phyloP scores from a whole-genome alignment of 2,113 vertebrate species.

The Ginglymostoma cirratum region DNA sequence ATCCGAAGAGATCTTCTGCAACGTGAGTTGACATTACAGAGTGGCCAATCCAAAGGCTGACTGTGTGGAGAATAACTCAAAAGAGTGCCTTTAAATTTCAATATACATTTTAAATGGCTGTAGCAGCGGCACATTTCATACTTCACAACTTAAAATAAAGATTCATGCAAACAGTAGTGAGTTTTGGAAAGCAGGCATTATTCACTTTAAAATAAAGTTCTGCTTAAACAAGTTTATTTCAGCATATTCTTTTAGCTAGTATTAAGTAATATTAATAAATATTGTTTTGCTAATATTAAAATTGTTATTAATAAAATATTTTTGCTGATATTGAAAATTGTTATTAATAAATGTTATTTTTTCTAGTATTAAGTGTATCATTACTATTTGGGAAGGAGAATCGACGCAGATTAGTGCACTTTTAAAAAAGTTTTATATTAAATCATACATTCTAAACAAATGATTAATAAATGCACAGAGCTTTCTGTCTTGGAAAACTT shows the following conservation, averaged over 20 bases:
- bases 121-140: not conserved
- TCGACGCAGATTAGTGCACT: not conserved
- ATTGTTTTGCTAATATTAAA: too few species aligned
- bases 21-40: not conserved
- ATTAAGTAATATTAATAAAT: not conserved
- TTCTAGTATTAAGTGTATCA: too few species aligned
- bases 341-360: too few species aligned
- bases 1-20: not conserved
- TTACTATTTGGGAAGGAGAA: not conserved
- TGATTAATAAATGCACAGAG: not conserved
- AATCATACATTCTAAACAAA: not conserved
- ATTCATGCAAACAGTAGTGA: not conserved
- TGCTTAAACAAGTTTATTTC: not conserved
- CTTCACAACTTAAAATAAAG: not conserved
- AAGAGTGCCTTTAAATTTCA: not conserved
- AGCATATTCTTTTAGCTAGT: not conserved
- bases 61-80: not conserved
- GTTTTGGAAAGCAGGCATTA: not conserved
- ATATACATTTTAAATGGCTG: not conserved
- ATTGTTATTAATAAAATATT: too few species aligned
- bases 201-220: not conserved
- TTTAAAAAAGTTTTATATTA: not conserved
- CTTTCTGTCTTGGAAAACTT: not conserved
- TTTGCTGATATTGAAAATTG: too few species aligned
- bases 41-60: not conserved